These are phyloP conservation scores for Accipiter virgatus DNA, from an alignment of 2,113 vertebrate genomes.

Conservation along the genomic window DNA sequence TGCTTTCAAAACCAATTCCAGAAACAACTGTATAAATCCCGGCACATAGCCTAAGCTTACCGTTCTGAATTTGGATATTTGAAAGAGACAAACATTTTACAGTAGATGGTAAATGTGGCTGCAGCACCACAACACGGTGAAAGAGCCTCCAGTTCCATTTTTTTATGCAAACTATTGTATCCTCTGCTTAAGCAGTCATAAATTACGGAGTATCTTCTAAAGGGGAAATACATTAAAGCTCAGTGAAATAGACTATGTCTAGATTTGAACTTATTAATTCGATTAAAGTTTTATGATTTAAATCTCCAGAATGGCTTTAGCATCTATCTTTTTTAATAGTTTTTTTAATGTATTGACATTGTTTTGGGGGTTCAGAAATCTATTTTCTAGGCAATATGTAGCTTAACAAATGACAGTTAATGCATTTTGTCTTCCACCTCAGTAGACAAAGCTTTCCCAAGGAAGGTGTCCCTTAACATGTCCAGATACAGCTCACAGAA, in stretches of 20 bases:
- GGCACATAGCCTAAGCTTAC: background rate
- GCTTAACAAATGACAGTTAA: background rate
- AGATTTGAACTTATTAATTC: conserved; percentile 51
- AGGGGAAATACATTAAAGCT: conserved; percentile 5
- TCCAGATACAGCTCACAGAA: background rate
- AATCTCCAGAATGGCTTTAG: background rate
- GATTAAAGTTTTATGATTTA: conserved; percentile 7
- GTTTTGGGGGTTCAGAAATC: background rate
- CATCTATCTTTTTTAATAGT: background rate
- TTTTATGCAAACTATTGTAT: conserved; percentile 34
- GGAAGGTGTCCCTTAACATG: background rate
- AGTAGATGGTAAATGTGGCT: background rate
- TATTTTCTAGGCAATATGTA: background rate
- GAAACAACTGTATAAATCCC: conserved; percentile 45
- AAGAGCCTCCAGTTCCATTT: conserved; percentile 24
- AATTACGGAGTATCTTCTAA: background rate
- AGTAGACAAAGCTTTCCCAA: background rate
- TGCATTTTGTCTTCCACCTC: background rate
- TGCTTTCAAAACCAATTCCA: conserved; percentile 42
- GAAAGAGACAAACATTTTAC: background rate
- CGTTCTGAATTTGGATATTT: background rate
- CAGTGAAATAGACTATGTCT: conserved; percentile 9
- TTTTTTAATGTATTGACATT: background rate
- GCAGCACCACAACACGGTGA: background rate
- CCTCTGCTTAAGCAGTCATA: conserved; percentile 17